Percentiles rank a stretch among this genome's conserved stretches.
phyloP scores from a whole-genome alignment of 1,140 invertebrate genomes.

The Apocrypta bakeri region DNA sequence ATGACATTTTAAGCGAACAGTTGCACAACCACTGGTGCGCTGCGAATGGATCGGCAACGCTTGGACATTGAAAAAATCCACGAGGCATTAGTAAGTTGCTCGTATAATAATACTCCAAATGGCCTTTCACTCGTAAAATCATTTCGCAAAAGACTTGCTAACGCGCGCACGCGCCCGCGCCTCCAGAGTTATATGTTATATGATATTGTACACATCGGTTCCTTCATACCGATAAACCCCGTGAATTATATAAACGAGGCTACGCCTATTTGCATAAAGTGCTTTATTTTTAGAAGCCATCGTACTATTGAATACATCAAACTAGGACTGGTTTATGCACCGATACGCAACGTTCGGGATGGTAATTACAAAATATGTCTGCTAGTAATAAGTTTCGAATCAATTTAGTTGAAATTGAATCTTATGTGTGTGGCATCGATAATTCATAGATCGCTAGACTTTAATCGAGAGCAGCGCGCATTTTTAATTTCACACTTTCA shows the following conservation, averaged over 20 bases:
- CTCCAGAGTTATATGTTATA: not conserved
- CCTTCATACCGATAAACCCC: not conserved
- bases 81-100: not conserved
- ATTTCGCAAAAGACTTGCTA: not conserved
- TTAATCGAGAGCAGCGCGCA: not conserved
- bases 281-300: no score
- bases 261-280: no score
- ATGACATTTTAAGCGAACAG: not conserved
- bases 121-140: constrained; percentile 1
- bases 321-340: no score
- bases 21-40: not conserved
- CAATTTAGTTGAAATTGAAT: not conserved
- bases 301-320: no score
- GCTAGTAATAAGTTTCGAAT: not conserved
- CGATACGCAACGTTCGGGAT: not conserved
- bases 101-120: not conserved
- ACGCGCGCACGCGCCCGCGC: not conserved
- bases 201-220: not conserved
- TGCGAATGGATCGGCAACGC: constrained; percentile 1
- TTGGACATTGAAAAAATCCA: not conserved
- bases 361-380: not conserved
- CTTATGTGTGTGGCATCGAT: not conserved
- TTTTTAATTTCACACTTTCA: not conserved
- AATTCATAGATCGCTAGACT: not conserved
- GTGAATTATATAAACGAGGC: not conserved